Percentiles rank a stretch among this genome's conserved stretches.
phyloP scores from a whole-genome alignment of 2,113 vertebrate species.

The Corvus hawaiiensis region DNA sequence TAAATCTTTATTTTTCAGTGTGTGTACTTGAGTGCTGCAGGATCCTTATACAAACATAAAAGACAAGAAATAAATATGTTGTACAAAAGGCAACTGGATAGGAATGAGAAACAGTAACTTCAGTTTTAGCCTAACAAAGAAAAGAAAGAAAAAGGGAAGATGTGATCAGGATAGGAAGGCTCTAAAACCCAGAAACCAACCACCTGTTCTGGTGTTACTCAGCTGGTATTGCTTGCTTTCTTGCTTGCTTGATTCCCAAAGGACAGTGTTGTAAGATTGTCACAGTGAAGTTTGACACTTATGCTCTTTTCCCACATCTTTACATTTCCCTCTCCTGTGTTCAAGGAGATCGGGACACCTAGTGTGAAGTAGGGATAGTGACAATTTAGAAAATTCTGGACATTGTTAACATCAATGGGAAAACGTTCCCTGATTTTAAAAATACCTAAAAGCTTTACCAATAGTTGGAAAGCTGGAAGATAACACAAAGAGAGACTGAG shows the following conservation, averaged over 20 bases:
- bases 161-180: background rate
- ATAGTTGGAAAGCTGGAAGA: background rate
- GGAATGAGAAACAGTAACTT: conserved; percentile 25
- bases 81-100: conserved; percentile 36
- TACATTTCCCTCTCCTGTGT: background rate
- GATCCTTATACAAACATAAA: conserved; percentile 44
- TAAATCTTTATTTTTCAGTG: conserved; percentile 58
- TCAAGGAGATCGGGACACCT: background rate
- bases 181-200: background rate
- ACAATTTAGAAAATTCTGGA: background rate
- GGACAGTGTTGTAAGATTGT: background rate
- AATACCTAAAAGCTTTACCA: background rate
- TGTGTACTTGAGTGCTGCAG: conserved; percentile 25
- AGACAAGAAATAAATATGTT: conserved; percentile 47
- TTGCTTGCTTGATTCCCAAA: background rate
- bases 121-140: conserved; percentile 24
- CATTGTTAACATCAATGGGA: background rate
- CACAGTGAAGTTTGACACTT: background rate
- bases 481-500: background rate
- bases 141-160: background rate
- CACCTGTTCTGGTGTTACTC: background rate
- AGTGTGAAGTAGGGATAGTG: background rate
- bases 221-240: background rate
- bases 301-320: background rate
- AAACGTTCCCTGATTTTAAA: background rate